A percentile compares a stretch with the other conserved stretches of the same genome.
Conservation (phyloP, 2,888 invertebrate genomes). For the Apamea sordens region DNA sequence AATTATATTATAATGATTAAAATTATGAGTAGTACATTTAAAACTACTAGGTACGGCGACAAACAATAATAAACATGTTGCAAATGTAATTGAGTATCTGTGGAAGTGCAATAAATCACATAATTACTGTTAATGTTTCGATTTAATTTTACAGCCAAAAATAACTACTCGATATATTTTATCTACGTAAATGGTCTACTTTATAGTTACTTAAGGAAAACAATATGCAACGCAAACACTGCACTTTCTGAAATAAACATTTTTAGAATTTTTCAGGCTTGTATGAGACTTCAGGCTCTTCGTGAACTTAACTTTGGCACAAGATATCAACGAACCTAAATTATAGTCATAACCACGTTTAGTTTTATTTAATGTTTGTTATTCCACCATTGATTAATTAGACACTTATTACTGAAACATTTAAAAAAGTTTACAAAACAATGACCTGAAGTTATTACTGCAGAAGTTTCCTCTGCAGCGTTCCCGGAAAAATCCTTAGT, state of each 20-base stretch:
- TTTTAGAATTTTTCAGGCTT: constrained; percentile 37
- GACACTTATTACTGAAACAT: constrained; percentile 1
- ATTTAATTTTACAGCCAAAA: constrained; percentile 29
- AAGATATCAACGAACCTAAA: neutral
- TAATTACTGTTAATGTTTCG: constrained; percentile 31
- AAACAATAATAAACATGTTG: constrained; percentile 26
- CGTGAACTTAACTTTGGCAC: constrained; percentile 11
- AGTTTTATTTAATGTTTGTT: neutral
- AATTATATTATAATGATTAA: neutral
- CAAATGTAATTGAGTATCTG: constrained; percentile 13
- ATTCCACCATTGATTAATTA: constrained; percentile 8
- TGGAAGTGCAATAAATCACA: constrained; percentile 36
- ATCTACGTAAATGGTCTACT: constrained; percentile 1
- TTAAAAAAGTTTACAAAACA: constrained; percentile 39
- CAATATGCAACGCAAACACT: constrained; percentile 23
- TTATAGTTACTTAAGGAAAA: constrained; percentile 9
- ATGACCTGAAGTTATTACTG: constrained; percentile 78
- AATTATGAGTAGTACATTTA: neutral
- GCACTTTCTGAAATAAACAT: constrained; percentile 28
- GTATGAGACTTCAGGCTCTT: constrained; percentile 25
- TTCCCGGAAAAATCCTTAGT: constrained; percentile 80
- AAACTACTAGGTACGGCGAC: neutral
- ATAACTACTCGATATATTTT: constrained; percentile 4
- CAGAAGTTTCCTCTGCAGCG: constrained; percentile 71
- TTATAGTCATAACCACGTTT: neutral